These are phyloP conservation scores for Troglohyphantes excavatus DNA, from an alignment of 2,888 invertebrate species.

Conservation along the genomic window DNA sequence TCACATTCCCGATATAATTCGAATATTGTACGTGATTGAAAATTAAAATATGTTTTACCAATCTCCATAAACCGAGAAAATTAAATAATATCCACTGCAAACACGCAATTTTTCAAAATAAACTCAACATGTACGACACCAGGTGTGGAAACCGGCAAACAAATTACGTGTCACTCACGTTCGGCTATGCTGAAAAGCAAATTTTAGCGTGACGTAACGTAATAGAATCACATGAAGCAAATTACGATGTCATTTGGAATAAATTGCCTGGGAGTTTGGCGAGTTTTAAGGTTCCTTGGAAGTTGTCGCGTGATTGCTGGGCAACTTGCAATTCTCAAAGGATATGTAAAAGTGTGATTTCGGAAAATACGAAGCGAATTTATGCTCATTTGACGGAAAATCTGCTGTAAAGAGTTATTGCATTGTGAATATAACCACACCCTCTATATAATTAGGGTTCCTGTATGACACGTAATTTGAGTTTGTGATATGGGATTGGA, in stretches of 20 bases:
- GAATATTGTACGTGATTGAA: too few species aligned
- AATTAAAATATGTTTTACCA: not conserved
- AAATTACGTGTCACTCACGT: not conserved
- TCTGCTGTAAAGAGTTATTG: conserved; percentile 13
- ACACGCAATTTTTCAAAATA: not conserved
- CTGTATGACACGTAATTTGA: too few species aligned
- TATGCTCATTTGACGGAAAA: not conserved
- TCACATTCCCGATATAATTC: too few species aligned
- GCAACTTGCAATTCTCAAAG: conserved; percentile 38
- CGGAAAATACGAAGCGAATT: not conserved
- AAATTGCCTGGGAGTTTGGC: not conserved
- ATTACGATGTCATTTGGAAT: too few species aligned
- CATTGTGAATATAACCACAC: conserved; percentile 10
- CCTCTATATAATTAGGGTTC: conserved; percentile 3
- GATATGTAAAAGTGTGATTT: conserved; percentile 22
- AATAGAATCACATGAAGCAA: too few species aligned
- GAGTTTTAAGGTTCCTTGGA: not conserved
- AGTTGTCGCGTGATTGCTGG: conserved; percentile 20
- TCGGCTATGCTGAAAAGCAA: too few species aligned
- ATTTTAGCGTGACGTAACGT: too few species aligned
- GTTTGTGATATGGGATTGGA: too few species aligned
- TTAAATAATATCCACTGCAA: not conserved
- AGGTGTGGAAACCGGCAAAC: not conserved
- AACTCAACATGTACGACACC: not conserved
- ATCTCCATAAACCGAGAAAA: not conserved